These are phyloP conservation scores for Lophotriccus pileatus DNA, from an alignment of 2,797 vertebrate genomes.

Conservation along the genomic window DNA sequence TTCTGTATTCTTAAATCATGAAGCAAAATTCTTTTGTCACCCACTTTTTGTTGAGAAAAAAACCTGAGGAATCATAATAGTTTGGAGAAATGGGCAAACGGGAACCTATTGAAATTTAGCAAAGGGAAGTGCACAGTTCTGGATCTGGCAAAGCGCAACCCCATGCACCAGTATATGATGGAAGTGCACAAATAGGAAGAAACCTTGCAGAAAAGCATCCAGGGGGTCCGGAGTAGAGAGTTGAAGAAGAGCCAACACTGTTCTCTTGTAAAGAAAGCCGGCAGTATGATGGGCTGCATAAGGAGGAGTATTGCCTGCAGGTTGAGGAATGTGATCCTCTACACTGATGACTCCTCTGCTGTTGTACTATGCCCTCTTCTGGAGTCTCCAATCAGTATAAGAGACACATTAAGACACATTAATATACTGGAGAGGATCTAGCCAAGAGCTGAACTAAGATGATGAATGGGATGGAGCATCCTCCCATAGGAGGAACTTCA, in stretches of 20 bases:
- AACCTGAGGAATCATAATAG: neutral
- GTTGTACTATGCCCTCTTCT: rapidly evolving
- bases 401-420: too few species aligned
- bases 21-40: neutral
- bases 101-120: neutral
- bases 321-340: neutral
- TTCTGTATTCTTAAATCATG: neutral
- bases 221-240: neutral
- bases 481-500: rapidly evolving
- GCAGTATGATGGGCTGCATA: neutral
- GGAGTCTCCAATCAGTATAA: too few species aligned
- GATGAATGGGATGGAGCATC: neutral
- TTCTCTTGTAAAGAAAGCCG: neutral
- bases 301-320: neutral
- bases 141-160: neutral
- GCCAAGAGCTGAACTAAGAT: neutral
- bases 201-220: neutral
- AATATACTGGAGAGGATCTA: neutral
- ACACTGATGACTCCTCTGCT: too few species aligned
- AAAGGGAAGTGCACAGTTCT: neutral
- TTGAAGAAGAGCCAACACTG: neutral
- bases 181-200: neutral
- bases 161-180: neutral
- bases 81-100: neutral
- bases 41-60: neutral